These are phyloP conservation scores for Hirudo medicinalis DNA, from an alignment of 1,140 invertebrate species.

Conservation along the genomic window DNA sequence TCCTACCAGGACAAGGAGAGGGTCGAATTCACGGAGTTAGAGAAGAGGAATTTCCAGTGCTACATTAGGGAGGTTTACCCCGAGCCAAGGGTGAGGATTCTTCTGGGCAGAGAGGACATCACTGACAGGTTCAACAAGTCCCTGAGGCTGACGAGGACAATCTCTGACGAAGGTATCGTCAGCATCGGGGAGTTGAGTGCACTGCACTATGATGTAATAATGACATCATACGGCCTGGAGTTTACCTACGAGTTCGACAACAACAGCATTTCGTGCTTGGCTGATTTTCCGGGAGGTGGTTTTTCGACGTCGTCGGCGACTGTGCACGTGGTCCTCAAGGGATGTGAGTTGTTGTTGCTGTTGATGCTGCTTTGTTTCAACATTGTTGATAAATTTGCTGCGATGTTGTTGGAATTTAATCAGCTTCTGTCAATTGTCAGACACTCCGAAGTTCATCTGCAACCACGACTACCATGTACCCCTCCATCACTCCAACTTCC, in stretches of 20 bases:
- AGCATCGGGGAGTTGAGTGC: too few species aligned
- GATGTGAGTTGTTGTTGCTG: too few species aligned
- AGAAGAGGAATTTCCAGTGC: slow-evolving; percentile 10
- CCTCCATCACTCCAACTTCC: neutral
- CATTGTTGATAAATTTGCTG: too few species aligned
- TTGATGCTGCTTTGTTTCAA: too few species aligned
- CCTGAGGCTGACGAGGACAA: neutral
- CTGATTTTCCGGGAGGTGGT: too few species aligned
- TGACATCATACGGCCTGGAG: too few species aligned
- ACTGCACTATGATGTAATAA: too few species aligned
- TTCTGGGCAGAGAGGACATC: slow-evolving; percentile 13
- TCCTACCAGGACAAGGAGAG: slow-evolving; percentile 5
- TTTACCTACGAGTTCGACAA: too few species aligned
- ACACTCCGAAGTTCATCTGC: slow-evolving; percentile 5
- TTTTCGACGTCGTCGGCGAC: too few species aligned
- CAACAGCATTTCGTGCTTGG: too few species aligned
- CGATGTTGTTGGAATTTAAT: too few species aligned
- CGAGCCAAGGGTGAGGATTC: slow-evolving; percentile 7
- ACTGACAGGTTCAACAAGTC: slow-evolving; percentile 13
- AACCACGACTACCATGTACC: neutral
- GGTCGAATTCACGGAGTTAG: slow-evolving; percentile 10
- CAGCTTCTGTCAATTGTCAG: neutral
- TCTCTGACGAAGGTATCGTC: neutral
- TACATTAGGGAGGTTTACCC: slow-evolving; percentile 16
- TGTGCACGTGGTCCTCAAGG: too few species aligned